Base-by-base conservation (phyloP, 1,140 invertebrate species). In the Bombus pyrosoma region DNA sequence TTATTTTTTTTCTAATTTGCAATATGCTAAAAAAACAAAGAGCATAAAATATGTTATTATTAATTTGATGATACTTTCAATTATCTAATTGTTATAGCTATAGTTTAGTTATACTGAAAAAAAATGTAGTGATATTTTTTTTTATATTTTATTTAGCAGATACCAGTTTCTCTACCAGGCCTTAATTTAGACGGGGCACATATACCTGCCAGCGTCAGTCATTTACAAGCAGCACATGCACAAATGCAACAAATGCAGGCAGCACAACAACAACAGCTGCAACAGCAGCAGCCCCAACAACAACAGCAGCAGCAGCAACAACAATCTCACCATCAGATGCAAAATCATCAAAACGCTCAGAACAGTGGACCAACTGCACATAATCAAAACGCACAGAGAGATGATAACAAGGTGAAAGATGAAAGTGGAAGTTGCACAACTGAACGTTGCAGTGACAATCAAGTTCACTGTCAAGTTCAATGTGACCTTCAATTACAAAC, bases 171-270 rank as follows among this genome's bases (percentile, higher is more conserved):
- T 86, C 92, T 95, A 83, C 94, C 95, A 53, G 95, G 95, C 86
- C 91, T 95, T 72, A 95, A 86, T 90, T 85, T 95, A 90, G 94
- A 95, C 88, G 94, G 94, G 41, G 92, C 93, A 75, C 95, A 95
- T 76, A 93, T 95, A 87, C 93, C 93, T 32, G 86, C 94, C 74
- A 94, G 92, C 79, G 92, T 93, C 69, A 93, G 94, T 86, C 95
- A 95, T 81, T 88, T 95, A 72, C 94, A 95, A 83, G 95, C 93
- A 74, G 94, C 94, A 64, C 94, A 95, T 85, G 95, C 94, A 85
- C 95, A 95, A 87, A 95, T 95, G 93, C 95, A 95, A 68, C 94
- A 95, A 86, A 94, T 95, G 92, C 94, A 94, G 75, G 91, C 92
- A 28, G 91, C 92, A 10, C 94, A 94, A 74, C 94, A 95, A n/a